A percentile compares a stretch with the other conserved stretches of the same genome.
phyloP scores from a whole-genome alignment of 2,888 invertebrate species.

The Chaetogeoica ovagalla region DNA sequence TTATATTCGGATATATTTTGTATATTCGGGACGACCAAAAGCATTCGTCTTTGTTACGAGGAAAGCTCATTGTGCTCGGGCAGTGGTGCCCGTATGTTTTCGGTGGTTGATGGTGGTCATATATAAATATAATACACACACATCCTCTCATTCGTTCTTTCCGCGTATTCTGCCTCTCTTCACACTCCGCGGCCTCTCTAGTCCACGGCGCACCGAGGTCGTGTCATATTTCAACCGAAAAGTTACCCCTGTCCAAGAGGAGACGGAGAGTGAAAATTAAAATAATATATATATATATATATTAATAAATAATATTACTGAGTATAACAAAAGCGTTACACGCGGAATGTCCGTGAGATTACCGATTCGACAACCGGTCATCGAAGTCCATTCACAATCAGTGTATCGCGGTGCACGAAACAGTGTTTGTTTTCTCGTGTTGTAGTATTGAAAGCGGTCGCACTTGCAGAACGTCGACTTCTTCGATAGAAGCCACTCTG shows the following conservation, averaged over 20 bases:
- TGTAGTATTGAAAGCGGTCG: too few relatives aligned
- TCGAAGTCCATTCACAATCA: too few relatives aligned
- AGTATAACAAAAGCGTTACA: too few relatives aligned
- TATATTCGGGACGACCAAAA: conserved; percentile 9
- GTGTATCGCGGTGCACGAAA: too few relatives aligned
- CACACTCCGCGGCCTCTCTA: not conserved
- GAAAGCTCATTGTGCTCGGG: conserved; percentile 16
- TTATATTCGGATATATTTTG: not conserved
- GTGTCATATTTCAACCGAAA: conserved; percentile 46
- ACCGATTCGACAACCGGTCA: too few relatives aligned
- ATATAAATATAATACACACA: not conserved
- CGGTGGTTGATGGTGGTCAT: not conserved
- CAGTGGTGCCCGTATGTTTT: conserved; percentile 32
- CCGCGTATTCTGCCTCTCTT: not conserved
- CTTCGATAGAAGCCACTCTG: too few relatives aligned
- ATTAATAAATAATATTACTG: not conserved
- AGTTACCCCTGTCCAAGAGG: conserved; percentile 21
- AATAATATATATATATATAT: too few relatives aligned
- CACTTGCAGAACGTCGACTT: too few relatives aligned
- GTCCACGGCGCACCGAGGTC: too few relatives aligned
- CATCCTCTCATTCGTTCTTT: conserved; percentile 13
- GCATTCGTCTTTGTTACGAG: conserved; percentile 36
- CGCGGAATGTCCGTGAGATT: too few relatives aligned
- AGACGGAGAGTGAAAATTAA: too few relatives aligned
- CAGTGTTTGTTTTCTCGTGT: too few relatives aligned